These are phyloP conservation scores for Masticophis lateralis DNA, from an alignment of 2,797 vertebrate genomes.

Conservation along the genomic window DNA sequence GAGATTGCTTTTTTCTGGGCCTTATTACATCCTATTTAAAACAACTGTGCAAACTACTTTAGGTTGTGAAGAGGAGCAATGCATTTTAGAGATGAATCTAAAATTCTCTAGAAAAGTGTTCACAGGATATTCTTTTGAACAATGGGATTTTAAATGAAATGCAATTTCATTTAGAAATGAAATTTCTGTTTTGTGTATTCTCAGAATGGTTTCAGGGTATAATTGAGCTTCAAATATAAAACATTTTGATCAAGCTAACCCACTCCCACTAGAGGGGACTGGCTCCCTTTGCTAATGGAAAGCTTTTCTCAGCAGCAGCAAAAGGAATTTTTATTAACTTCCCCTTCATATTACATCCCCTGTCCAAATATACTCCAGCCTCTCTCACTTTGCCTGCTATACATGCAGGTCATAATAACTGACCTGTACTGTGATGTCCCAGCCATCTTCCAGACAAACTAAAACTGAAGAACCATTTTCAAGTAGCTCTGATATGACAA, in stretches of 20 bases:
- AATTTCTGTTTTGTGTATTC: background rate
- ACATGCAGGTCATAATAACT: constrained; percentile 47
- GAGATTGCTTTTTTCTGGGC: background rate
- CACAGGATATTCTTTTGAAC: background rate
- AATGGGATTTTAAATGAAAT: background rate
- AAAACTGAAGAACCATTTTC: constrained; percentile 94
- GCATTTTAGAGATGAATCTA: background rate
- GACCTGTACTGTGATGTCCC: constrained; percentile 97
- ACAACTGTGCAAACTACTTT: background rate
- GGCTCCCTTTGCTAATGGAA: background rate
- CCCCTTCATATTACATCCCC: background rate
- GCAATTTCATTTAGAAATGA: background rate
- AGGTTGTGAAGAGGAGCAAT: background rate
- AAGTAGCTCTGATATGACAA: constrained; percentile 89
- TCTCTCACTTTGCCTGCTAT: constrained; percentile 9
- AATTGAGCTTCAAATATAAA: background rate
- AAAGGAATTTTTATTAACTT: background rate
- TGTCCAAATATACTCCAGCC: background rate
- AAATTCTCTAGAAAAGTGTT: background rate
- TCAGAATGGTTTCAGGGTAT: background rate
- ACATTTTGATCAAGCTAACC: background rate
- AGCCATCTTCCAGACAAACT: constrained; percentile 96
- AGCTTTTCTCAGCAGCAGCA: background rate
- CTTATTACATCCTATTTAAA: background rate
- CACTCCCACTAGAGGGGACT: background rate